Evolutionary conservation across 2,797 vertebrate species (phyloP).

Genomic region (Eulemur albifrons): DNA sequence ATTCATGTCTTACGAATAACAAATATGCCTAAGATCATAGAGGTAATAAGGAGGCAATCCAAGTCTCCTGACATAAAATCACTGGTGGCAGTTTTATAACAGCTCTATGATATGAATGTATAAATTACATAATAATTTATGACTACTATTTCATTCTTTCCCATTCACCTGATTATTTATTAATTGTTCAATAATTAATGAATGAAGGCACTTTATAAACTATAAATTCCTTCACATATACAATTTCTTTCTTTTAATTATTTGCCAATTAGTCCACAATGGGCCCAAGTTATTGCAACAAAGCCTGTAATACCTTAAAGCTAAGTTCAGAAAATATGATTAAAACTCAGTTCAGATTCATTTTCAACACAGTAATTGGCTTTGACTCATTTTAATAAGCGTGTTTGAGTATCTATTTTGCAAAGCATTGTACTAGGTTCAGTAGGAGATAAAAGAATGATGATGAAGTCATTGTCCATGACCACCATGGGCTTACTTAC

Average conservation of each 20-base stretch:
- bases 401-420: neutral
- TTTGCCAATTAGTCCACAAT: neutral
- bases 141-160: neutral
- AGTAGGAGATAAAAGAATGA: neutral
- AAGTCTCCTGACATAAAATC: neutral
- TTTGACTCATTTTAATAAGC: conserved; percentile 8
- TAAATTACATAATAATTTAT: conserved; percentile 18
- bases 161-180: neutral
- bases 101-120: neutral
- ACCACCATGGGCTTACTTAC: neutral
- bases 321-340: neutral
- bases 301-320: conserved; percentile 3
- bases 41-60: neutral
- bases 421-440: neutral
- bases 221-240: neutral
- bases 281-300: neutral
- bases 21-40: neutral
- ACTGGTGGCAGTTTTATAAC: conserved; percentile 7
- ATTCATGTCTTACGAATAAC: neutral
- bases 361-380: neutral
- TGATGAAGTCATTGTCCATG: neutral
- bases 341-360: neutral
- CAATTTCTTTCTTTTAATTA: neutral
- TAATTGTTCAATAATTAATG: neutral
- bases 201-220: neutral